These are phyloP conservation scores for Lasioglossum vierecki DNA, from an alignment of 2,888 invertebrate species.

Conservation along the genomic window DNA sequence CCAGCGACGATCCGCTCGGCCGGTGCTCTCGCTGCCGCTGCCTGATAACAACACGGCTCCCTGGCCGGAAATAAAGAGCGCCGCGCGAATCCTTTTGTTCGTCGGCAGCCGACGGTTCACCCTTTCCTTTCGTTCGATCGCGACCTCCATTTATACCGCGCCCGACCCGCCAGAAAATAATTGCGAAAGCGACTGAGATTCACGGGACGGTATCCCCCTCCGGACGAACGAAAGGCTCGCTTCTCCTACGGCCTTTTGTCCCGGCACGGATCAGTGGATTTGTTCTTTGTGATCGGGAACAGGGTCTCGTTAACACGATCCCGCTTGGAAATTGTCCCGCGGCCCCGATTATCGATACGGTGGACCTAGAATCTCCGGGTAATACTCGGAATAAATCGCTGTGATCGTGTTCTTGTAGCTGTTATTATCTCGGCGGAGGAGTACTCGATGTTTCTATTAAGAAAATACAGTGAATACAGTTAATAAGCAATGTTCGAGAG, in stretches of 20 bases:
- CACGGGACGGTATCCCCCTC: slow-evolving; percentile 11
- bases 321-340: slow-evolving; percentile 21
- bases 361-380: neutral
- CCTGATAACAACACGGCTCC: slow-evolving; percentile 65
- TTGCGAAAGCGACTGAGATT: slow-evolving; percentile 56
- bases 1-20: slow-evolving; percentile 31
- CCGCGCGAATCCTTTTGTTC: slow-evolving; percentile 60
- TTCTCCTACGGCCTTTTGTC: slow-evolving; percentile 19
- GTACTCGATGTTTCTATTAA: neutral
- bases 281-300: slow-evolving; percentile 29
- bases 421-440: neutral
- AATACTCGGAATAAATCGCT: slow-evolving; percentile 1
- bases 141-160: slow-evolving; percentile 57
- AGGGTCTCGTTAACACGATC: slow-evolving; percentile 26
- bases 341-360: slow-evolving; percentile 1
- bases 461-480: neutral
- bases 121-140: slow-evolving; percentile 52
- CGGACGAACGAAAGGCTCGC: slow-evolving; percentile 4
- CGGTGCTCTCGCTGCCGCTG: slow-evolving; percentile 37
- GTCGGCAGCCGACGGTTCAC: slow-evolving; percentile 30
- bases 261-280: slow-evolving; percentile 12
- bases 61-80: slow-evolving; percentile 62
- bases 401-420: neutral
- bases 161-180: slow-evolving; percentile 55
- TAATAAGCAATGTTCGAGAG: neutral